Conservation (phyloP, 2,113 vertebrate genomes). For the Mastomys coucha region DNA sequence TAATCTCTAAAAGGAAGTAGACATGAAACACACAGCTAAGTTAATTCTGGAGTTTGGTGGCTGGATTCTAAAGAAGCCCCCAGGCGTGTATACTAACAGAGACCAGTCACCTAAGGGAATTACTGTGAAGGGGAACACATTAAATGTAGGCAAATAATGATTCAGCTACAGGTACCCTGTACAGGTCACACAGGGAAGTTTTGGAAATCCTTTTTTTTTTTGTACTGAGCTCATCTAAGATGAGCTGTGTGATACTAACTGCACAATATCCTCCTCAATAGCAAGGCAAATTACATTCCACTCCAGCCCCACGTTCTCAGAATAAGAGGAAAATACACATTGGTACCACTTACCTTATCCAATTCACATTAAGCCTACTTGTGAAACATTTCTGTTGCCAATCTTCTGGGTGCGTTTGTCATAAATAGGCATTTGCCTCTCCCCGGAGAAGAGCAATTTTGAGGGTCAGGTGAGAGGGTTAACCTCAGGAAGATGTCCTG, state of each 20-base stretch:
- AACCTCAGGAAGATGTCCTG: neutral
- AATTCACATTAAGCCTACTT: slow-evolving; percentile 35
- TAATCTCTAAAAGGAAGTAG: neutral
- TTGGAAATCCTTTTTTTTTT: neutral
- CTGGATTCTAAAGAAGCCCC: neutral
- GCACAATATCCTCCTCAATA: slow-evolving; percentile 13
- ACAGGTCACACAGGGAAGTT: neutral
- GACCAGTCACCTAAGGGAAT: neutral
- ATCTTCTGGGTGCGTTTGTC: neutral
- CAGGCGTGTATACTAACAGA: neutral
- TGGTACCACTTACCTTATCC: neutral
- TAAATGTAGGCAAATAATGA: neutral
- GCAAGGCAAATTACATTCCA: neutral
- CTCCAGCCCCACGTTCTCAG: neutral
- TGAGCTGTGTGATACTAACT: neutral
- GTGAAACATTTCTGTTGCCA: neutral
- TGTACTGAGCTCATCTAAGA: neutral
- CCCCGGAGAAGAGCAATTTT: neutral
- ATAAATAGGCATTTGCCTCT: neutral
- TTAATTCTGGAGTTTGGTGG: neutral
- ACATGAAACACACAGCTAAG: neutral
- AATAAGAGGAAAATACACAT: slow-evolving; percentile 14
- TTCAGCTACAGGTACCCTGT: neutral
- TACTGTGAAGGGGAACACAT: neutral
- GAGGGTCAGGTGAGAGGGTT: neutral